Evolutionary conservation across 2,113 vertebrate species (phyloP).

Genomic region (Odontophorus gujanensis): DNA sequence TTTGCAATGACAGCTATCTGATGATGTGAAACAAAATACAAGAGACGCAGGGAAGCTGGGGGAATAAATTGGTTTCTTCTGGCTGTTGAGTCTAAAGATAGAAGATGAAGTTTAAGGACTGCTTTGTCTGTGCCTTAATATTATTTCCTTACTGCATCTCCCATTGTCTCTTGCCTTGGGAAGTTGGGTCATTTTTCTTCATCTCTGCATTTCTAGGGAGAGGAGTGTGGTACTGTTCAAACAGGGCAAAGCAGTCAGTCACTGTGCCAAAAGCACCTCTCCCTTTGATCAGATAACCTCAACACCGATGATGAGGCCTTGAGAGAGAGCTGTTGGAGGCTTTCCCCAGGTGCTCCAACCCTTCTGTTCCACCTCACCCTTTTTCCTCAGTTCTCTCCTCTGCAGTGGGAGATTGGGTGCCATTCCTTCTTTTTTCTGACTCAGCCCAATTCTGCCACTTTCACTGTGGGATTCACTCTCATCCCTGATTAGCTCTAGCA

Average conservation of each 20-base stretch:
- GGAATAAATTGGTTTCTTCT: neutral
- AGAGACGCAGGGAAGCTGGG: neutral
- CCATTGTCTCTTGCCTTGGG: neutral
- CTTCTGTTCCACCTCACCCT: neutral
- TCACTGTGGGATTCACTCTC: neutral
- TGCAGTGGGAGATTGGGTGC: neutral
- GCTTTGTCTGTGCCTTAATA: neutral
- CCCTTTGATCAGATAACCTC: neutral
- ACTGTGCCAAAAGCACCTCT: neutral
- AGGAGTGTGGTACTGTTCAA: neutral
- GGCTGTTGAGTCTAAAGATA: neutral
- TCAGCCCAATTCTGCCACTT: neutral
- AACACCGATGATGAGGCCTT: neutral
- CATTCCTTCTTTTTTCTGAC: neutral
- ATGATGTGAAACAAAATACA: neutral
- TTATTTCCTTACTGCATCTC: neutral
- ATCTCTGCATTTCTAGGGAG: accelerated
- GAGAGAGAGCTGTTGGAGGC: neutral
- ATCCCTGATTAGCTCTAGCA: neutral
- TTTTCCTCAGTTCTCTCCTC: neutral
- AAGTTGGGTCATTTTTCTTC: neutral
- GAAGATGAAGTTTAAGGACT: neutral
- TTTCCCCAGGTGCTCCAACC: neutral
- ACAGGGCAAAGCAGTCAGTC: neutral
- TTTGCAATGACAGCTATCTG: neutral